These are phyloP conservation scores for Caenorhabditis tropicalis DNA, from an alignment of 1,140 invertebrate genomes.

Conservation along the genomic window DNA sequence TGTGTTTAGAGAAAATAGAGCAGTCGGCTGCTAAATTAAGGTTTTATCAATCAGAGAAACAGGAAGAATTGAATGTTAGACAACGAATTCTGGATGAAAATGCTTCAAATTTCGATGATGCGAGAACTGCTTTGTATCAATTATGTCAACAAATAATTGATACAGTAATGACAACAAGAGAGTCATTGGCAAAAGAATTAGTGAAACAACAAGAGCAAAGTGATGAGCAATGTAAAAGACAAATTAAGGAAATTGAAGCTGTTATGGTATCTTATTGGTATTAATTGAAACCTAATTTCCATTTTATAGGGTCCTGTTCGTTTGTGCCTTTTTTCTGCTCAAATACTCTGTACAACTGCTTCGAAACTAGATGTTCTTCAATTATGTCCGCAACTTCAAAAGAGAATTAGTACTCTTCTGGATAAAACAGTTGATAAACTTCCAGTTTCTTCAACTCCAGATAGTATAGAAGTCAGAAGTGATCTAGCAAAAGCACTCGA, in stretches of 20 bases:
- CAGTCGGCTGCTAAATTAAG: conserved; percentile 61
- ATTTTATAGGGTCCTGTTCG: conserved; percentile 32
- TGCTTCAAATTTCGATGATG: conserved; percentile 53
- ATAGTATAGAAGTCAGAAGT: conserved; percentile 33
- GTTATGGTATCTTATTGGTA: conserved; percentile 27
- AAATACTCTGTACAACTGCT: conserved; percentile 70
- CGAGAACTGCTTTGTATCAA: conserved; percentile 41
- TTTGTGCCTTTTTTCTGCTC: conserved; percentile 60
- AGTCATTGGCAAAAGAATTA: conserved; percentile 51
- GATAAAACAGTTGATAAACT: conserved; percentile 47
- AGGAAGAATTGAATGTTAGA: conserved; percentile 65
- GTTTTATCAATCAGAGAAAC: conserved; percentile 64
- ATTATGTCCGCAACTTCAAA: conserved; percentile 38
- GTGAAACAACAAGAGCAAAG: conserved; percentile 54
- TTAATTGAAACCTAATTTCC: background rate
- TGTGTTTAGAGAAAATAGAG: conserved; percentile 68
- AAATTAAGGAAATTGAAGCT: conserved; percentile 54
- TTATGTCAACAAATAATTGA: conserved; percentile 58
- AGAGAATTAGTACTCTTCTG: conserved; percentile 50
- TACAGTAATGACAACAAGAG: conserved; percentile 52
- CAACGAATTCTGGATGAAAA: conserved; percentile 61
- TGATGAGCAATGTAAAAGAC: conserved; percentile 54
- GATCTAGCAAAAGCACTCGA: conserved; percentile 50
- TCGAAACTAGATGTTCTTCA: conserved; percentile 68
- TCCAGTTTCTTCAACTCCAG: conserved; percentile 44